phyloP scores from a whole-genome alignment of 1,140 invertebrate genomes.

The Drosophila lowei region DNA sequence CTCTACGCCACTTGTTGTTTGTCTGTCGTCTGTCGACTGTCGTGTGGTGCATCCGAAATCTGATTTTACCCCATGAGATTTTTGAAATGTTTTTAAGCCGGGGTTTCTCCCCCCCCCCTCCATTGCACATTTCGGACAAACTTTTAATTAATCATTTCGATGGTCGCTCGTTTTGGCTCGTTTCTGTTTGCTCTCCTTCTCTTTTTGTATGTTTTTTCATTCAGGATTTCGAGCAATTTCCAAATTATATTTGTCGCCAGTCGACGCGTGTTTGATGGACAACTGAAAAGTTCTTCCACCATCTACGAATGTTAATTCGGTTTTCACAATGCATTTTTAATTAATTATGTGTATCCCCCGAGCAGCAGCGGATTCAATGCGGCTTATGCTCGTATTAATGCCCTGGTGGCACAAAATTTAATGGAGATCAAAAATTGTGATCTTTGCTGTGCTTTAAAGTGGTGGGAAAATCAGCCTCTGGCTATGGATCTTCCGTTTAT shows the following conservation, averaged over 20 bases:
- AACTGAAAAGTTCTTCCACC: constrained; percentile 15
- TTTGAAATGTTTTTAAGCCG: constrained; percentile 11
- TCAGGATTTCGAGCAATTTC: constrained; percentile 20
- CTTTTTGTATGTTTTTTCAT: constrained; percentile 25
- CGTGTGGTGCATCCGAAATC: constrained; percentile 37
- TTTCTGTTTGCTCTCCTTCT: constrained; percentile 31
- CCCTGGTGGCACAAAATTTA: constrained; percentile 4
- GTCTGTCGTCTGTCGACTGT: no score
- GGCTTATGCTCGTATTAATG: constrained; percentile 14
- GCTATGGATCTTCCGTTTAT: not conserved
- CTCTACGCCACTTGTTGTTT: constrained; percentile 16
- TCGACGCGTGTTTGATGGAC: constrained; percentile 33
- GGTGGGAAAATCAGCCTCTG: constrained; percentile 24
- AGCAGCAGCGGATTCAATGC: constrained; percentile 4
- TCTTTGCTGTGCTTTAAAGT: constrained; percentile 3
- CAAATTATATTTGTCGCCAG: constrained; percentile 45
- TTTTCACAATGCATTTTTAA: constrained; percentile 41
- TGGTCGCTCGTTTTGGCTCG: constrained; percentile 26
- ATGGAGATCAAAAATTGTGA: constrained; percentile 2
- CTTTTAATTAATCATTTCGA: constrained; percentile 66
- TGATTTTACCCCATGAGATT: constrained; percentile 23
- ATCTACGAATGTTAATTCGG: constrained; percentile 16
- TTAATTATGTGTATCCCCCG: constrained; percentile 13
- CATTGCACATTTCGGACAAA: constrained; percentile 35
- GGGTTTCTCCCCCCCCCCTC: not conserved